Evolutionary conservation across 2,797 vertebrate genomes (phyloP).

Genomic region (Rhinella marina): DNA sequence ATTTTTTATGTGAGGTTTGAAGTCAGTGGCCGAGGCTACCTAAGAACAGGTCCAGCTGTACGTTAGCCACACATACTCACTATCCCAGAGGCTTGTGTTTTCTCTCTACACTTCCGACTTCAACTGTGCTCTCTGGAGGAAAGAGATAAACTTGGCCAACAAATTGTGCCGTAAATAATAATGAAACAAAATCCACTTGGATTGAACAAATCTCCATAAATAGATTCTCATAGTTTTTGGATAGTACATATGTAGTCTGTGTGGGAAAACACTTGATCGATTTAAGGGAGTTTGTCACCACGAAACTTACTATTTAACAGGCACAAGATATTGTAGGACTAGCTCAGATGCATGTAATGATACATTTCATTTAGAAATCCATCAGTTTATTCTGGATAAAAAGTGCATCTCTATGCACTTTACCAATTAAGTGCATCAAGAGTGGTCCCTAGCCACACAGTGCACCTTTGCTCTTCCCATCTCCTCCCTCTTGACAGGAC

Average conservation of each 20-base stretch:
- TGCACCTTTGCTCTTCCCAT: too few species aligned
- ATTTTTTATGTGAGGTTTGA: conserved; percentile 27
- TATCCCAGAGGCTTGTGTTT: conserved; percentile 19
- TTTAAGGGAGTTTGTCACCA: too few species aligned
- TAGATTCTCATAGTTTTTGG: neutral
- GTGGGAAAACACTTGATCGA: neutral
- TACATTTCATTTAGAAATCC: too few species aligned
- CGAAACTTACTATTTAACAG: too few species aligned
- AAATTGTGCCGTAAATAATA: conserved; percentile 19
- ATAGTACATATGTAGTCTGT: neutral
- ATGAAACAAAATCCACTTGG: neutral
- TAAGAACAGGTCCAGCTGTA: conserved; percentile 47
- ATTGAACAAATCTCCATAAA: conserved; percentile 5
- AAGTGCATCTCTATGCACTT: too few species aligned
- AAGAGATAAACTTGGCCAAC: neutral
- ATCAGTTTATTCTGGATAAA: too few species aligned
- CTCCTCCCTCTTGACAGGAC: too few species aligned
- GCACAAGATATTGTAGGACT: too few species aligned
- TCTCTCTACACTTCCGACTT: conserved; percentile 27
- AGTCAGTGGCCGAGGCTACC: conserved; percentile 14
- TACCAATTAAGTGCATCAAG: too few species aligned
- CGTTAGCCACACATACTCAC: conserved; percentile 28
- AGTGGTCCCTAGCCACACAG: too few species aligned
- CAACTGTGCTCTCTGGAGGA: neutral
- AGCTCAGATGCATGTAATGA: too few species aligned